These are phyloP conservation scores for Drosophila varians DNA, from an alignment of 1,140 invertebrate species.

Conservation along the genomic window DNA sequence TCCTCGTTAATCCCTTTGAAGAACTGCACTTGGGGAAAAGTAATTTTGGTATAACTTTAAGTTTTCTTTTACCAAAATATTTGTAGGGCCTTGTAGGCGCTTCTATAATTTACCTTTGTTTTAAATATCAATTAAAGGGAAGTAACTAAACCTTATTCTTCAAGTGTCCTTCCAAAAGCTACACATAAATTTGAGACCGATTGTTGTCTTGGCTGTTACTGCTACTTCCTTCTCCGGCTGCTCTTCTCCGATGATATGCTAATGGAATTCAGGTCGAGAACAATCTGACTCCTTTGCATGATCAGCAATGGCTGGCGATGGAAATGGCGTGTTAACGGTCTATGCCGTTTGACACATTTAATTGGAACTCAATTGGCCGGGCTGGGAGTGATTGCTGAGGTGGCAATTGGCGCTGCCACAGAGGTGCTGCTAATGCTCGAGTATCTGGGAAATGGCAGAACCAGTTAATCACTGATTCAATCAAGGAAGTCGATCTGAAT, in stretches of 20 bases:
- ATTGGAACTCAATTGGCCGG: constrained; percentile 73
- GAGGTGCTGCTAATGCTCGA: constrained; percentile 23
- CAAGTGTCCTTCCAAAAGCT: constrained; percentile 9
- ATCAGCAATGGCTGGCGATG: neutral
- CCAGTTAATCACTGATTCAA: constrained; percentile 43
- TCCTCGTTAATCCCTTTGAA: constrained; percentile 73
- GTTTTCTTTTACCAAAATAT: neutral
- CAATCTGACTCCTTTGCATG: neutral
- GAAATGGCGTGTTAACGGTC: constrained; percentile 25
- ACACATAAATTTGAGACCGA: constrained; percentile 62
- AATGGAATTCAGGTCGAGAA: constrained; percentile 65
- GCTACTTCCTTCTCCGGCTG: constrained; percentile 15
- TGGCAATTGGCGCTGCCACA: constrained; percentile 48
- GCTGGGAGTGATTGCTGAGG: constrained; percentile 39
- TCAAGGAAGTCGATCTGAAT: constrained; percentile 29
- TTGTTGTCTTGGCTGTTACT: constrained; percentile 35
- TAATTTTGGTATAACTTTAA: neutral
- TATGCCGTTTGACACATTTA: constrained; percentile 65
- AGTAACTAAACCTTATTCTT: too few relatives aligned
- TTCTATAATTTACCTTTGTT: too few relatives aligned
- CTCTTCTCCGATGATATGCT: constrained; percentile 57
- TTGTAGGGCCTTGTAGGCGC: too few relatives aligned
- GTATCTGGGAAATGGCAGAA: constrained; percentile 22
- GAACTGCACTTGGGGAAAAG: constrained; percentile 8
- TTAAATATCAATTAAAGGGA: too few relatives aligned